These are phyloP conservation scores for Listrodromus nycthemerus DNA, from an alignment of 2,888 invertebrate species.

Conservation along the genomic window DNA sequence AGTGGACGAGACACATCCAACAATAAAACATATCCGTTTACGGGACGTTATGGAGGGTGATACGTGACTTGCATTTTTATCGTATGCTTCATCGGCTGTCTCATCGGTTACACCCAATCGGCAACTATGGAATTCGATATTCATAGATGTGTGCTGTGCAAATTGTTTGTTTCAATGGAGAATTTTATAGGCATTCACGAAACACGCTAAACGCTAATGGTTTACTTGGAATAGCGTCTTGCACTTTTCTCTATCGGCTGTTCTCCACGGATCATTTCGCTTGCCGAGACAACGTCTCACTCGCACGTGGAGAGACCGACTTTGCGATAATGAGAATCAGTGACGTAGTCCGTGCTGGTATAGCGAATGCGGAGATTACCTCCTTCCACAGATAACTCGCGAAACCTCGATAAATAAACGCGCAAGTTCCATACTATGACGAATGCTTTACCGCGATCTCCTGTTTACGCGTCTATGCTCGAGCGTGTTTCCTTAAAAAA, in stretches of 20 bases:
- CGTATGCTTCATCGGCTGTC: neutral
- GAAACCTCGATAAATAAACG: neutral
- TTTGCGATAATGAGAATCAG: conserved; percentile 41
- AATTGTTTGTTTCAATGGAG: neutral
- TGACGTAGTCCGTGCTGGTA: conserved; percentile 33
- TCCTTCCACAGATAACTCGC: neutral
- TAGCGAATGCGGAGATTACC: neutral
- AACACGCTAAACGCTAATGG: neutral
- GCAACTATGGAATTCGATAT: neutral
- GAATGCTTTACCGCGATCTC: neutral
- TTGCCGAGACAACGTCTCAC: neutral
- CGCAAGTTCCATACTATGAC: neutral
- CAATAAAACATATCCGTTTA: neutral
- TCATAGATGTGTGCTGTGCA: neutral
- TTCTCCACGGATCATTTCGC: conserved; percentile 44
- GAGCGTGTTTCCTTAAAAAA: neutral
- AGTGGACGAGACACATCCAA: neutral
- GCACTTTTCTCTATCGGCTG: neutral
- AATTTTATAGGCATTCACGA: neutral
- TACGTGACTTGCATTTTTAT: neutral
- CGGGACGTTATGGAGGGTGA: neutral
- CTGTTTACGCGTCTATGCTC: neutral
- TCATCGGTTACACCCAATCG: conserved; percentile 7
- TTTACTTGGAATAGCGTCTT: neutral
- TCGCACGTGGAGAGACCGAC: neutral